These are phyloP conservation scores for Enteromius fasciolatus DNA, from an alignment of 2,797 vertebrate genomes.

Conservation along the genomic window DNA sequence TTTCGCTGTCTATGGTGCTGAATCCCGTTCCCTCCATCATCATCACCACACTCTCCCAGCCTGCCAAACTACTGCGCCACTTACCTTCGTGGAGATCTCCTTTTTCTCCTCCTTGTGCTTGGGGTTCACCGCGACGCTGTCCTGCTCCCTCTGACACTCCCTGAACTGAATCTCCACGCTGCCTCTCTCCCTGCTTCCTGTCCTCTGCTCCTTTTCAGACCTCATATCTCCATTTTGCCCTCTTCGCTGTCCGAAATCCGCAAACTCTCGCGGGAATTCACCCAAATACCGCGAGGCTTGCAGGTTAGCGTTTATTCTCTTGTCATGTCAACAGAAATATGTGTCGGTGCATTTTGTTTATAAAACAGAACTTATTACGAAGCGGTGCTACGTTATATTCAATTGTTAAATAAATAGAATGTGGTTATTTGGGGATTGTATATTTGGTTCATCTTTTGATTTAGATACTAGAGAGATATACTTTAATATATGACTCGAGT, in stretches of 20 bases:
- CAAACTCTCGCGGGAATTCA: conserved; percentile 70
- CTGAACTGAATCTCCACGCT: conserved; percentile 79
- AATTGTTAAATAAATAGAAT: neutral
- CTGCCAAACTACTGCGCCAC: conserved; percentile 31
- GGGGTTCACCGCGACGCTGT: conserved; percentile 62
- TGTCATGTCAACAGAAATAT: neutral
- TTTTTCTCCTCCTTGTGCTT: conserved; percentile 84
- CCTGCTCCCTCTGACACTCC: conserved; percentile 76
- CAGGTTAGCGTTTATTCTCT: neutral
- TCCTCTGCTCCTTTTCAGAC: conserved; percentile 82
- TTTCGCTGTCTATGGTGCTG: conserved; percentile 84
- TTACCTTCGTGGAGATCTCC: conserved; percentile 81
- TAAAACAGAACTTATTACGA: neutral
- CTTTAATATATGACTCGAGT: neutral
- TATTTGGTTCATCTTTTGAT: neutral
- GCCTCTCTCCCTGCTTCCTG: conserved; percentile 75
- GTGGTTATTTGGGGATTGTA: neutral
- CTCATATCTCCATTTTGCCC: conserved; percentile 74
- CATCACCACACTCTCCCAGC: neutral
- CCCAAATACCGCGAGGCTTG: conserved; percentile 66
- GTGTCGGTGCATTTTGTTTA: neutral
- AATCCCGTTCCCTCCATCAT: conserved; percentile 62
- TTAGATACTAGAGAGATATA: neutral
- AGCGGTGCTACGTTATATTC: neutral
- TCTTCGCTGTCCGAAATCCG: conserved; percentile 55